A percentile compares a stretch with the other conserved stretches of the same genome.
These are phyloP conservation scores for Seriola aureovittata DNA, from an alignment of 2,113 vertebrate species.

Conservation along the genomic window DNA sequence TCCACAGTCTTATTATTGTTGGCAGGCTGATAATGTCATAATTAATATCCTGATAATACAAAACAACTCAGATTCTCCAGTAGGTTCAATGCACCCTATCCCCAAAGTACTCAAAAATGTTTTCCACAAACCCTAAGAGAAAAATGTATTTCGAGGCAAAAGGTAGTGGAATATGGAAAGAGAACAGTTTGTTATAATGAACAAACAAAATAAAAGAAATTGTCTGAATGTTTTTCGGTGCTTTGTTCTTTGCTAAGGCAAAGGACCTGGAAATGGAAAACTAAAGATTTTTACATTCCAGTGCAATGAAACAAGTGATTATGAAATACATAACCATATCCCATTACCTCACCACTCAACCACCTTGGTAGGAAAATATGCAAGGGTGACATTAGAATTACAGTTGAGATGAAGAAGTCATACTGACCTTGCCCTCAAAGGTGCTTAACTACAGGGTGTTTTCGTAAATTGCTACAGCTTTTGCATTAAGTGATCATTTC, in stretches of 20 bases:
- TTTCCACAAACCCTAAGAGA: neutral
- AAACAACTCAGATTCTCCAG: neutral
- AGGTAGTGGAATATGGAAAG: too few relatives aligned
- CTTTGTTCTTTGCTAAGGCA: neutral
- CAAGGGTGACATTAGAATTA: neutral
- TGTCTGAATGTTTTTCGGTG: neutral
- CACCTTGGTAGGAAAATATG: slow-evolving; percentile 32
- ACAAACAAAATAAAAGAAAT: neutral
- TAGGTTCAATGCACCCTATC: neutral
- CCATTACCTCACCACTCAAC: slow-evolving; percentile 51
- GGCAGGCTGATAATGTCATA: neutral
- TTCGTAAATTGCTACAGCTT: slow-evolving; percentile 1
- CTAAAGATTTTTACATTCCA: slow-evolving; percentile 33
- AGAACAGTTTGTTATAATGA: neutral
- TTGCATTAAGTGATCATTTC: neutral
- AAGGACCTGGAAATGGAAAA: slow-evolving; percentile 16
- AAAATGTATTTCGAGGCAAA: neutral
- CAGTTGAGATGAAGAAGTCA: neutral
- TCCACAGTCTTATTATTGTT: neutral
- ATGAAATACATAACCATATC: slow-evolving; percentile 41
- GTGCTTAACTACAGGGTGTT: neutral
- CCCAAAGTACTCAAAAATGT: neutral
- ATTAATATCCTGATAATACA: slow-evolving; percentile 5
- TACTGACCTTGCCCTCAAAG: neutral
- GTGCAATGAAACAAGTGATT: slow-evolving; percentile 37